These are phyloP conservation scores for Eupithecia subfuscata DNA, from an alignment of 2,888 invertebrate species.

Conservation along the genomic window DNA sequence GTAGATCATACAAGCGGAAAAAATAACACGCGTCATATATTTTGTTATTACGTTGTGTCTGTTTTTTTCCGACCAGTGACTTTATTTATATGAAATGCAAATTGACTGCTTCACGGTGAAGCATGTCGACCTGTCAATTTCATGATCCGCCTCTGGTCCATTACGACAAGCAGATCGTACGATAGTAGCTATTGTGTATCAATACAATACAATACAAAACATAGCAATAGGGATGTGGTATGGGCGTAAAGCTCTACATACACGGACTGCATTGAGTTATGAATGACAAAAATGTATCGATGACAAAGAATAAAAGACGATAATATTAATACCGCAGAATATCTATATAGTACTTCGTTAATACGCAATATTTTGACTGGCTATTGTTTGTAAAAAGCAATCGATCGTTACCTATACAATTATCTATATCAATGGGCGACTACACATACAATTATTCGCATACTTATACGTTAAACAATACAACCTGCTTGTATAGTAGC, in stretches of 20 bases:
- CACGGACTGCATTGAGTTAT: neutral
- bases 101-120: conserved; percentile 33
- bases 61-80: neutral
- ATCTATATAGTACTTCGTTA: no score
- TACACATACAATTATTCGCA: no score
- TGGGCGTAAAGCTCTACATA: conserved; percentile 6
- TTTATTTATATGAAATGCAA: conserved; percentile 4
- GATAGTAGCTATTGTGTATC: conserved; percentile 67
- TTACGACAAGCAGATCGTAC: conserved; percentile 56
- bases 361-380: neutral
- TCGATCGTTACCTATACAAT: neutral
- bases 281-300: neutral
- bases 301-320: neutral
- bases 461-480: no score
- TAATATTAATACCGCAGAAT: neutral
- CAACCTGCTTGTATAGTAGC: no score
- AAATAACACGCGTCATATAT: no score
- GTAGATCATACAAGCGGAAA: no score
- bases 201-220: conserved; percentile 35
- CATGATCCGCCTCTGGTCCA: conserved; percentile 57
- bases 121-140: conserved; percentile 56
- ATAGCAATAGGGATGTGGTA: conserved; percentile 48
- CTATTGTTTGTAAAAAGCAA: neutral
- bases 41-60: neutral
- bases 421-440: no score